Conservation (phyloP, 1,140 invertebrate species). For the Brachionus plicatilis region DNA sequence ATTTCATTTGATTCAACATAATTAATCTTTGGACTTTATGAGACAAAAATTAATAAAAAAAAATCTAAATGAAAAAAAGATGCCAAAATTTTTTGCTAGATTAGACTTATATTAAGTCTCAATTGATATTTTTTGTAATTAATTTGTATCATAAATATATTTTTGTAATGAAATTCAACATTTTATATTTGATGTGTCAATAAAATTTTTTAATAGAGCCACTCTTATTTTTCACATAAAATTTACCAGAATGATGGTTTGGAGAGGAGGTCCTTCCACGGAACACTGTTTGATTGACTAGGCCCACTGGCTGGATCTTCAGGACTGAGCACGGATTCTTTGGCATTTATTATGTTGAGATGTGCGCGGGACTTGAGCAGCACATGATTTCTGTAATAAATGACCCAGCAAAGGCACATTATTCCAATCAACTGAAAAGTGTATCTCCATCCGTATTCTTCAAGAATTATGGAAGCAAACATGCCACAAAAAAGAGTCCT, state of each 20-base stretch:
- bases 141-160: too few relatives aligned
- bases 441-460: slow-evolving; percentile 64
- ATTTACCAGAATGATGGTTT: slow-evolving; percentile 62
- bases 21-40: too few relatives aligned
- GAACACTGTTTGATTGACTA: slow-evolving; percentile 50
- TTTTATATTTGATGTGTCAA: too few relatives aligned
- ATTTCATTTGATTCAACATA: too few relatives aligned
- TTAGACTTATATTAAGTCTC: too few relatives aligned
- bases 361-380: neutral
- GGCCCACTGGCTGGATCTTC: neutral
- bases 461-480: slow-evolving; percentile 65
- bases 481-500: slow-evolving; percentile 67
- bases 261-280: slow-evolving; percentile 60
- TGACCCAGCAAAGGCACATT: slow-evolving; percentile 42
- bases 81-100: too few relatives aligned
- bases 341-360: slow-evolving; percentile 41
- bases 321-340: slow-evolving; percentile 42
- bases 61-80: too few relatives aligned
- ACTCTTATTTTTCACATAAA: neutral
- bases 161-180: too few relatives aligned
- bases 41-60: too few relatives aligned
- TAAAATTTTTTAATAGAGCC: too few relatives aligned
- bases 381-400: slow-evolving; percentile 36
- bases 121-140: too few relatives aligned
- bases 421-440: slow-evolving; percentile 67